A percentile compares a stretch with the other conserved stretches of the same genome.
Conservation (phyloP, 2,797 vertebrate genomes). For the Thripadectes ignobilis region DNA sequence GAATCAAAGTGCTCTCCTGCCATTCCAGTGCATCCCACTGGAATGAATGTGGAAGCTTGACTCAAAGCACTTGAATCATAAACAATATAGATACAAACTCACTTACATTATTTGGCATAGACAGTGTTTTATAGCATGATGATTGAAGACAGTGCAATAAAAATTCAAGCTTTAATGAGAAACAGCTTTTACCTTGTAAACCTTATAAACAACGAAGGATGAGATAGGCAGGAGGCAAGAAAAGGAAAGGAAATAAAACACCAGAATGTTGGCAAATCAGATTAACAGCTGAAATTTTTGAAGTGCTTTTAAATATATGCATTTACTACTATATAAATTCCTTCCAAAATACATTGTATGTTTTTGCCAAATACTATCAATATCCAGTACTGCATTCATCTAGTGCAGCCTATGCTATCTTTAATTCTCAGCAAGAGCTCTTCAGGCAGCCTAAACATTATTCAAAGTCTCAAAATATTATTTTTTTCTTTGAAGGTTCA, state of each 20-base stretch:
- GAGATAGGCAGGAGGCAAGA: not conserved
- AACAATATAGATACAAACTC: not conserved
- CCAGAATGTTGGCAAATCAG: not conserved
- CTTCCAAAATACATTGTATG: not conserved
- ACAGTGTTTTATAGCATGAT: not conserved
- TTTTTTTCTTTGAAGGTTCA: not conserved
- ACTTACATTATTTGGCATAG: not conserved
- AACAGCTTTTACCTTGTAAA: not conserved
- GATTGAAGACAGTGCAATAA: not conserved
- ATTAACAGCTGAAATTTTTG: not conserved
- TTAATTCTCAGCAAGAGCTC: not conserved
- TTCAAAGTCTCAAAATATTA: not conserved
- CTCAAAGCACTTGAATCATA: not conserved
- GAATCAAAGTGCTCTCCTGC: not conserved
- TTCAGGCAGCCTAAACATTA: not conserved
- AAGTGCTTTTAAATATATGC: not conserved
- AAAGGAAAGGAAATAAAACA: not conserved
- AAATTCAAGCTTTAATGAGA: not conserved
- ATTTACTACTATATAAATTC: not conserved
- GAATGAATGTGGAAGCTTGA: not conserved
- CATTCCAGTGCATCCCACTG: not conserved
- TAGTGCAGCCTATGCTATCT: not conserved
- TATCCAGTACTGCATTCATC: not conserved
- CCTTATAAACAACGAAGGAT: not conserved
- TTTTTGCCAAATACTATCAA: not conserved